phyloP scores from a whole-genome alignment of 1,140 invertebrate species.

The Contarinia nasturtii region DNA sequence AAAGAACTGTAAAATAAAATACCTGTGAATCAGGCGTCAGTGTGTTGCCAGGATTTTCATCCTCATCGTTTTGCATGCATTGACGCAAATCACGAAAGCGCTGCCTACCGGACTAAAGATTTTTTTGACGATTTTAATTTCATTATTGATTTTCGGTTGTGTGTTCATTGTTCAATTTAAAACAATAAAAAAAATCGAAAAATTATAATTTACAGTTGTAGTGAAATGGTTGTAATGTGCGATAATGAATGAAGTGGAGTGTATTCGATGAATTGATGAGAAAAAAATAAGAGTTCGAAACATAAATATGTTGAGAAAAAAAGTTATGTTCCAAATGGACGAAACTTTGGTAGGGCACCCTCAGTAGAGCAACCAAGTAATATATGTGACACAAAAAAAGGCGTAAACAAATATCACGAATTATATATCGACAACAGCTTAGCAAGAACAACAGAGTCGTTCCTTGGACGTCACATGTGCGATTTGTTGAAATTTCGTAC shows the following conservation, averaged over 20 bases:
- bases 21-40: constrained; percentile 63
- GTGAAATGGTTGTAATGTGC: background rate
- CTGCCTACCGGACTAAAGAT: constrained; percentile 35
- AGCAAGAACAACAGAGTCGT: too few species aligned
- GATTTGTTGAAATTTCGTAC: too few species aligned
- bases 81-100: constrained; percentile 65
- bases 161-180: background rate
- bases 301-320: too few species aligned
- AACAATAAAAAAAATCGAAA: background rate
- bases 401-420: too few species aligned
- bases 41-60: constrained; percentile 38
- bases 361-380: too few species aligned
- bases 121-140: background rate
- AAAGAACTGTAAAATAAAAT: constrained; percentile 32
- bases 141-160: background rate
- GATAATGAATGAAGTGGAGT: background rate
- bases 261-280: background rate
- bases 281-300: background rate
- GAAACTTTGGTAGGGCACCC: too few species aligned
- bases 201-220: background rate
- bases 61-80: constrained; percentile 67
- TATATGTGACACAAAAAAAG: too few species aligned
- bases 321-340: too few species aligned
- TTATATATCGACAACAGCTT: too few species aligned
- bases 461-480: too few species aligned